A percentile compares a stretch with the other conserved stretches of the same genome.
Conservation (phyloP, 2,888 invertebrate species). For the Troides aeacus region DNA sequence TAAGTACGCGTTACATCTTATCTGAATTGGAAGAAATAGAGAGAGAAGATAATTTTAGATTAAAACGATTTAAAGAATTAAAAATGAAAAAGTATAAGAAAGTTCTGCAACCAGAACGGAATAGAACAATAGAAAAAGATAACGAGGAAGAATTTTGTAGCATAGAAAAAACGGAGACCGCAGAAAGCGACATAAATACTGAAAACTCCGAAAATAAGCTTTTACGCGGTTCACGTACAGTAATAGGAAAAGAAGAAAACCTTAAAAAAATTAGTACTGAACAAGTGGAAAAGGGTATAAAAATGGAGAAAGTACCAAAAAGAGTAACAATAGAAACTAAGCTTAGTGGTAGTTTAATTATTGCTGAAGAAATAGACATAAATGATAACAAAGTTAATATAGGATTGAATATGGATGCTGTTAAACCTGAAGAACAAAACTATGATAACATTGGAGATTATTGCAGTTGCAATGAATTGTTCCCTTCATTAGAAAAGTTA, state of each 20-base stretch:
- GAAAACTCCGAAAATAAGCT: neutral
- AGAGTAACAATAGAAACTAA: neutral
- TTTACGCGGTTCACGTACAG: neutral
- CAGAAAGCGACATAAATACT: neutral
- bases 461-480: constrained; percentile 1
- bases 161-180: neutral
- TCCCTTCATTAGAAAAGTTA: neutral
- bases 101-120: neutral
- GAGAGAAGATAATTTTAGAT: constrained; percentile 46
- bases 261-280: no score
- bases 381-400: neutral
- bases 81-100: constrained; percentile 33
- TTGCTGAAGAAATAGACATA: neutral
- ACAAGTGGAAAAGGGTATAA: no score
- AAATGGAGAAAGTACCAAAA: neutral
- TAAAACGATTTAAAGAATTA: constrained; percentile 47
- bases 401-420: neutral
- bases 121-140: neutral
- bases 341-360: neutral
- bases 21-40: constrained; percentile 44
- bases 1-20: constrained; percentile 40
- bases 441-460: neutral
- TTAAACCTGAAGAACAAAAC: neutral
- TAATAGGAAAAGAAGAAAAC: neutral
- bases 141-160: neutral